Base-by-base conservation (phyloP, 2,113 vertebrate genomes). In the zebrafish (Danio rerio) region DNA sequence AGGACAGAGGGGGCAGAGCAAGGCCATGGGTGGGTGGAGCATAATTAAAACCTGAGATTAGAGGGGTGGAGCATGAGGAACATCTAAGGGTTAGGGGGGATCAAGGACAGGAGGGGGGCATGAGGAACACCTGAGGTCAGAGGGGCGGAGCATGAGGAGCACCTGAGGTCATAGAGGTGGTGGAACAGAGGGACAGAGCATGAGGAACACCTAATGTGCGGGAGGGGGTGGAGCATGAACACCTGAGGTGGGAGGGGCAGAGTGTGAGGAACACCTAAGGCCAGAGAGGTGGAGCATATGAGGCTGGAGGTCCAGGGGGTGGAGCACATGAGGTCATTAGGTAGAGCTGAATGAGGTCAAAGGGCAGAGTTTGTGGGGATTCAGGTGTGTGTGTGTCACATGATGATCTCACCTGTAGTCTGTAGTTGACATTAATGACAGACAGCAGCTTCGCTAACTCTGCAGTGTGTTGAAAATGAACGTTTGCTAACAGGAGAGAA, bases 401-500 rank as follows among this genome's bases (percentile, higher is more conserved):
- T 52, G 13, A 66, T 68, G 15, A 47, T 21, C 68, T 69, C 50
- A 98, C 97, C 97, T 98, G 97, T 86, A 98, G 93, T 81, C 95
- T 97, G 91, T 97, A 98, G 93, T 97, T 99, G 75, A 95, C 89
- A 62, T 95, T 95, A 42, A 92, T 92, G 84, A 93, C 93, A 88
- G 96, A 95, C 91, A 99, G 91, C 84, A 94, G 94, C 89, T 96
- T 96, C 89, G 98, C 95, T 92, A 98, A 83, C 91, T 99, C 97
- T 78, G 97, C 97, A 82, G 97, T 96, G 87, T 99, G 97, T 86
- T 99, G 97, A 90, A 99, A 99, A 90, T 99, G 97, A 92, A 99
- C 96, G 84, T 95, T 95, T 79, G 96, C 97, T 99, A 92, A n/a
- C 92, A 94, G 89, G 18, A 87, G 18, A 65, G 6, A 43, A 10